Conservation (phyloP, 2,113 vertebrate species). For the Hemiscyllium ocellatum region DNA sequence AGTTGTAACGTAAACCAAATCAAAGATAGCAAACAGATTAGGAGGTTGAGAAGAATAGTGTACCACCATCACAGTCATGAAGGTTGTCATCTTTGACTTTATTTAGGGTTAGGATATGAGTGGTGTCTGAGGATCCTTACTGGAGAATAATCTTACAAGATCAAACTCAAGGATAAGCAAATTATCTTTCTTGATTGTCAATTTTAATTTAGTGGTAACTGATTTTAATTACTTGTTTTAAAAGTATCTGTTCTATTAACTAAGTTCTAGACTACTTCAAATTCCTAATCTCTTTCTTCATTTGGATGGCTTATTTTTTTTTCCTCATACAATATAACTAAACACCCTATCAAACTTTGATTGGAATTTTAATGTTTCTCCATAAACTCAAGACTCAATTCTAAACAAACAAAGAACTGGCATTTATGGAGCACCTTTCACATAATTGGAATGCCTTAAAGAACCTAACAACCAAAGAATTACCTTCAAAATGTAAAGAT, state of each 20-base stretch:
- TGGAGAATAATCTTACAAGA: background rate
- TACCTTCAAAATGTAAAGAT: background rate
- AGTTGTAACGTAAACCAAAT: background rate
- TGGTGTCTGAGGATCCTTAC: background rate
- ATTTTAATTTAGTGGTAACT: too few species aligned
- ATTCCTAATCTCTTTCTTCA: background rate
- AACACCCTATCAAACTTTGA: background rate
- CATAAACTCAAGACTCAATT: background rate
- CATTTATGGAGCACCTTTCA: background rate
- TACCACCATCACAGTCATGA: background rate
- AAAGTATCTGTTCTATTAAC: background rate
- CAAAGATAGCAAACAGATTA: background rate
- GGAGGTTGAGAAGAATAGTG: background rate
- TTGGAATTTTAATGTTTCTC: background rate
- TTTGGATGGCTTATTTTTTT: slow-evolving; percentile 8
- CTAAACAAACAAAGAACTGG: background rate
- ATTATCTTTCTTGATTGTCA: background rate
- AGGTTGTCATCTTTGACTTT: background rate
- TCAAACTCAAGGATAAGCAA: background rate
- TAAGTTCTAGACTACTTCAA: background rate
- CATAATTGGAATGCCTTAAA: background rate
- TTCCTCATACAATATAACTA: background rate
- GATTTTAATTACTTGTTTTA: background rate
- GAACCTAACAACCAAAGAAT: background rate
- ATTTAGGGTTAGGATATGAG: background rate